A percentile compares a stretch with the other conserved stretches of the same genome.
Conservation (phyloP, 2,888 invertebrate species). For the Polydrusus tereticollis region DNA sequence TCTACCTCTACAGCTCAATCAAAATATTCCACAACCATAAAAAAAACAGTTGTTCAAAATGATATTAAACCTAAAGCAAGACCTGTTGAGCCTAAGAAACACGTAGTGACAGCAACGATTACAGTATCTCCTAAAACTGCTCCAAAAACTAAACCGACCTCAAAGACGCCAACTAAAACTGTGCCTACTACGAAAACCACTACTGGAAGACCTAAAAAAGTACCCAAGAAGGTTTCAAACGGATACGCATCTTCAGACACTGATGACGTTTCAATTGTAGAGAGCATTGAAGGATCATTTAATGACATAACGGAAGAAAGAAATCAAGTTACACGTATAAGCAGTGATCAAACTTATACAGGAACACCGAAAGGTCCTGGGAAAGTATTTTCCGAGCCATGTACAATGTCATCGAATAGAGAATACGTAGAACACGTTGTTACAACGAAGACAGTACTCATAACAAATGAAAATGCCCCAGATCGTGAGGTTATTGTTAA, state of each 20-base stretch:
- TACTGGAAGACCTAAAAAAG: slow-evolving; percentile 37
- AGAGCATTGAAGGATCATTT: slow-evolving; percentile 54
- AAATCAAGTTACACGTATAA: slow-evolving; percentile 70
- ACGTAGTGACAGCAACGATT: slow-evolving; percentile 59
- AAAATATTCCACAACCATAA: slow-evolving; percentile 53
- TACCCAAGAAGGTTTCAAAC: slow-evolving; percentile 47
- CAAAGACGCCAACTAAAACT: slow-evolving; percentile 30
- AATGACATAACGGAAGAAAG: slow-evolving; percentile 52
- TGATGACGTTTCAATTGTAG: slow-evolving; percentile 57
- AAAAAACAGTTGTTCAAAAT: slow-evolving; percentile 54
- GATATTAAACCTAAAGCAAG: slow-evolving; percentile 55
- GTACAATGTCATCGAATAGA: slow-evolving; percentile 31
- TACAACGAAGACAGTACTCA: slow-evolving; percentile 70
- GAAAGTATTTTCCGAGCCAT: slow-evolving; percentile 56
- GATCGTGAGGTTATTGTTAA: slow-evolving; percentile 77
- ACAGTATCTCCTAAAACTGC: slow-evolving; percentile 55
- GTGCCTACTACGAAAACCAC: slow-evolving; percentile 31
- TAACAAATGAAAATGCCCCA: slow-evolving; percentile 64
- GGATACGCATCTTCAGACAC: slow-evolving; percentile 55
- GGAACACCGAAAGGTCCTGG: slow-evolving; percentile 66
- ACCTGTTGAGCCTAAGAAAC: slow-evolving; percentile 43
- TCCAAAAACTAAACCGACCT: slow-evolving; percentile 40
- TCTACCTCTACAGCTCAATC: slow-evolving; percentile 31
- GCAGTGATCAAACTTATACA: slow-evolving; percentile 72
- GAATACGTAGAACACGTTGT: slow-evolving; percentile 63